These are phyloP conservation scores for Osmerus mordax DNA, from an alignment of 2,113 vertebrate species.

Conservation along the genomic window DNA sequence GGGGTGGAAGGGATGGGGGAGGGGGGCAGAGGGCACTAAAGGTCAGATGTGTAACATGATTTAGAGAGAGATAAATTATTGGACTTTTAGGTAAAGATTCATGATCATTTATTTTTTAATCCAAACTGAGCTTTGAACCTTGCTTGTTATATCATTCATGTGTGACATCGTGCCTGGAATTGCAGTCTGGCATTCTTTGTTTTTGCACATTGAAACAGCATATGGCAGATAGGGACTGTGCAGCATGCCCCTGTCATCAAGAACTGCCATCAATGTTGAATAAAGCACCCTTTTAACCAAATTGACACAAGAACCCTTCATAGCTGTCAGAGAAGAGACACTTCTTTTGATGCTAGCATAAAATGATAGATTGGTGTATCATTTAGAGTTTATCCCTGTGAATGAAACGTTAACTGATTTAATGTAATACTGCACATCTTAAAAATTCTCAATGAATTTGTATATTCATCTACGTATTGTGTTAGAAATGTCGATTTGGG, in stretches of 20 bases:
- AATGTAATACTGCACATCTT: too few species aligned
- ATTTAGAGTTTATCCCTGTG: neutral
- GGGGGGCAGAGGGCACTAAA: neutral
- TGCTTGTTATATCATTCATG: neutral
- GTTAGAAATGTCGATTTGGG: too few species aligned
- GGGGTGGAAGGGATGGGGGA: slow-evolving; percentile 3
- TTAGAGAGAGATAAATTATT: too few species aligned
- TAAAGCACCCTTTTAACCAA: slow-evolving; percentile 32
- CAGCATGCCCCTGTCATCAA: neutral
- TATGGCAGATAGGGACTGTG: slow-evolving; percentile 62
- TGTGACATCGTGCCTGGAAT: slow-evolving; percentile 9
- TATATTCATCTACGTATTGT: too few species aligned
- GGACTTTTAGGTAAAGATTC: too few species aligned
- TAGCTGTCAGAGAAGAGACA: slow-evolving; percentile 45
- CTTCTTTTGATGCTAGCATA: neutral
- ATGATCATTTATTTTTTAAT: neutral
- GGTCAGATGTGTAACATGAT: neutral
- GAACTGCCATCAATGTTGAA: slow-evolving; percentile 25
- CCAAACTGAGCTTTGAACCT: neutral
- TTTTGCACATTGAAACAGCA: slow-evolving; percentile 50
- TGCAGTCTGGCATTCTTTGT: slow-evolving; percentile 25
- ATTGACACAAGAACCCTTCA: slow-evolving; percentile 45
- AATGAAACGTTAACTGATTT: too few species aligned
- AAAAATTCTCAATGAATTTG: too few species aligned
- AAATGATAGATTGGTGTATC: slow-evolving; percentile 27